phyloP scores from a whole-genome alignment of 2,888 invertebrate species.

The Salticus scenicus region DNA sequence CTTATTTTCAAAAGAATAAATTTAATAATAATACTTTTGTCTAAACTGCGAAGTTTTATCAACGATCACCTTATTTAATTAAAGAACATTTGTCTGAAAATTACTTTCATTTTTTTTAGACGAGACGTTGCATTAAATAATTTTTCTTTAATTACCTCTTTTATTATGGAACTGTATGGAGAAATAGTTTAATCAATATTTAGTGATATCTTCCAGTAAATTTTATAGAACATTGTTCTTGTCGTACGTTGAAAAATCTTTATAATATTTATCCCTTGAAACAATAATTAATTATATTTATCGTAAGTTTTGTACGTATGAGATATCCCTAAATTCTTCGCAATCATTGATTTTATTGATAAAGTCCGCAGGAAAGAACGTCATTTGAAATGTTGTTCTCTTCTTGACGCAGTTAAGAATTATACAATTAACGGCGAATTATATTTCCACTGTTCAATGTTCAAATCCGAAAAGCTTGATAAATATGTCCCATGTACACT shows the following conservation, averaged over 20 bases:
- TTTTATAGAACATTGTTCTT: background rate
- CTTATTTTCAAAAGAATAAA: too few relatives aligned
- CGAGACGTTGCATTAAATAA: too few relatives aligned
- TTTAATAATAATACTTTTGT: too few relatives aligned
- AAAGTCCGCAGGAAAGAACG: background rate
- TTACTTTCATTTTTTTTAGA: too few relatives aligned
- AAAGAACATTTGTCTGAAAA: too few relatives aligned
- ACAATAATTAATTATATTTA: constrained; percentile 1
- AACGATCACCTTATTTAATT: too few relatives aligned
- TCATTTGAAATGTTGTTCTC: background rate
- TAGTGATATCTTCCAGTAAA: background rate
- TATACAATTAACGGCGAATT: background rate
- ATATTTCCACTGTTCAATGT: background rate
- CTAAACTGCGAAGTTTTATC: too few relatives aligned
- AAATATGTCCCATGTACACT: background rate
- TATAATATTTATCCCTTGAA: background rate
- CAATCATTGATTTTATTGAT: background rate
- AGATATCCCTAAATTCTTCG: background rate
- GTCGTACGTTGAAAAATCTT: background rate
- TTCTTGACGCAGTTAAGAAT: background rate
- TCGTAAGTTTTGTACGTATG: background rate
- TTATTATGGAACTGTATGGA: too few relatives aligned
- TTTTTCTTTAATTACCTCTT: too few relatives aligned
- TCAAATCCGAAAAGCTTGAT: background rate
- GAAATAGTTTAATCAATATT: background rate